These are phyloP conservation scores for Rhinogobio ventralis DNA, from an alignment of 2,797 vertebrate species.

Conservation along the genomic window DNA sequence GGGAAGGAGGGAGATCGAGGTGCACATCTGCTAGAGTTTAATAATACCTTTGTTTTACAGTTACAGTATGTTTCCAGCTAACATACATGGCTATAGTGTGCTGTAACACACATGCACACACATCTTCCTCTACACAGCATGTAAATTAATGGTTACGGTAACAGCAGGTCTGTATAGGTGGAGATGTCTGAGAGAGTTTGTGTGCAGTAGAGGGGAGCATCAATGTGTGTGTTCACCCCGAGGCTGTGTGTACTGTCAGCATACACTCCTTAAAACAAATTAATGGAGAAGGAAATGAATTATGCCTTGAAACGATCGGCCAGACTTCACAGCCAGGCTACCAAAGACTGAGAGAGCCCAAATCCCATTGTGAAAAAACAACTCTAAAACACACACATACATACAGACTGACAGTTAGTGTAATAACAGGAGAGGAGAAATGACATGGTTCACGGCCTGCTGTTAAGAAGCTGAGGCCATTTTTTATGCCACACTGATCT, in stretches of 20 bases:
- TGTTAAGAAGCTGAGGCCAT: conserved; percentile 11
- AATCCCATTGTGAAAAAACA: conserved; percentile 5
- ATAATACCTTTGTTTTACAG: conserved; percentile 51
- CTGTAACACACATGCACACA: conserved; percentile 22
- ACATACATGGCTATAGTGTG: conserved; percentile 11
- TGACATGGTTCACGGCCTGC: conserved; percentile 10
- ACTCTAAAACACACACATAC: conserved; percentile 2
- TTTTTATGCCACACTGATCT: conserved; percentile 34
- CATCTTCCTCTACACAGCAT: conserved; percentile 10
- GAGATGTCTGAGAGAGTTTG: neutral
- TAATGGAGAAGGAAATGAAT: conserved; percentile 38
- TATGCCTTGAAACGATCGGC: neutral
- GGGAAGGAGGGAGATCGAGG: conserved; percentile 14
- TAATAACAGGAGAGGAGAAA: conserved; percentile 25
- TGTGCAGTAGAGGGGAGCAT: conserved; percentile 3
- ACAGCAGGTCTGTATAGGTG: conserved; percentile 44
- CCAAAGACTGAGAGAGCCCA: neutral
- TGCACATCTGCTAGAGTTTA: conserved; percentile 56
- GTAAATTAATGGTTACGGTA: conserved; percentile 46
- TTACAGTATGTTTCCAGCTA: conserved; percentile 37
- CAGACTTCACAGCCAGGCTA: conserved; percentile 31
- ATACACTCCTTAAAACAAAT: conserved; percentile 51
- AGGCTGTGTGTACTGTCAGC: conserved; percentile 33
- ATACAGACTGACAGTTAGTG: neutral
- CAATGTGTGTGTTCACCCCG: conserved; percentile 44